A percentile compares a stretch with the other conserved stretches of the same genome.
Conservation (phyloP, 30 jellyfish, hydroid and myxozoan genomes). For the Cassiopea andromeda region DNA sequence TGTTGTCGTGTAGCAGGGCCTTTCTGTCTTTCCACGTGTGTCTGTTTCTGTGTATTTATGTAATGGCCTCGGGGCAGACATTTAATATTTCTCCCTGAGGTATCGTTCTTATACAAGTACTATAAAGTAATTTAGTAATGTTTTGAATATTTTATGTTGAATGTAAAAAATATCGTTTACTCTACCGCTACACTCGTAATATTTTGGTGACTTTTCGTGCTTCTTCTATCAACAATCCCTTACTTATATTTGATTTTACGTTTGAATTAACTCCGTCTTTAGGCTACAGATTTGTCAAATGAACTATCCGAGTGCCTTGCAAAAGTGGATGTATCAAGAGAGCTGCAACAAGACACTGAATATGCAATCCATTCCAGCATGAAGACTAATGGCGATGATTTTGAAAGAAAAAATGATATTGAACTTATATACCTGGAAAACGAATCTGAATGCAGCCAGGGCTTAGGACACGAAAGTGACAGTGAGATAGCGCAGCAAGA, state of each 20-base stretch:
- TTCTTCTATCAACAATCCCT: neutral
- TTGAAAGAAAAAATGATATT: neutral
- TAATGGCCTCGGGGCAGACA: no score
- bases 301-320: conserved; percentile 15
- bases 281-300: conserved; percentile 23
- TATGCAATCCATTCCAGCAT: neutral
- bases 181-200: no score
- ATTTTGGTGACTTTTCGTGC: no score
- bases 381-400: neutral
- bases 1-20: no score
- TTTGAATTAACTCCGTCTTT: neutral
- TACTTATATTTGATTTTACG: neutral
- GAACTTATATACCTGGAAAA: neutral
- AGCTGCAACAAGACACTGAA: neutral
- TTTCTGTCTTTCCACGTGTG: no score
- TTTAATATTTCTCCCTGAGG: no score
- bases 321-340: neutral
- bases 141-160: no score
- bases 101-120: no score
- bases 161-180: no score
- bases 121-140: no score
- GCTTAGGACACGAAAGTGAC: neutral
- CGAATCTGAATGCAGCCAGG: neutral
- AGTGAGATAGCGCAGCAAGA: neutral
- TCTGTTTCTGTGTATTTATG: no score